Evolutionary conservation across 30 jellyfish, hydroid and myxozoan species (phyloP).

Genomic region (Hydractinia symbiolongicarpus): DNA sequence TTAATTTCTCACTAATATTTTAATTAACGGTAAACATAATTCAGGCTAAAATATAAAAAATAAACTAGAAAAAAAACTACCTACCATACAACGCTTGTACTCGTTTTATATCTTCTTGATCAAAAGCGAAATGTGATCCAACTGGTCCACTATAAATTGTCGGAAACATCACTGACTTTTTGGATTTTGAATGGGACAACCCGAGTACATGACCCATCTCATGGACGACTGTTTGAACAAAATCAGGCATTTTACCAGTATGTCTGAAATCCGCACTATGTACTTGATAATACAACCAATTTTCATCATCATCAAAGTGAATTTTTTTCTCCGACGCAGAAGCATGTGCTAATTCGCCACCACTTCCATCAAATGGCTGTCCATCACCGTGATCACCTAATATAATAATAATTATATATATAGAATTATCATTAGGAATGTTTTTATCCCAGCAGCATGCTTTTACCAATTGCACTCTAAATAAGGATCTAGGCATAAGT

Average conservation of each 20-base stretch:
- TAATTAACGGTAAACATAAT: too few species aligned
- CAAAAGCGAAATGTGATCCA: constrained; percentile 2
- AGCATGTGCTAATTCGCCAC: constrained; percentile 29
- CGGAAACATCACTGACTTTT: constrained; percentile 22
- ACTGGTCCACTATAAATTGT: neutral
- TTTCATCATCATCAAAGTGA: constrained; percentile 33
- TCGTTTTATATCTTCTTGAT: constrained; percentile 12
- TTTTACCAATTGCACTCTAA: too few species aligned
- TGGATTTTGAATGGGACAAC: constrained; percentile 4
- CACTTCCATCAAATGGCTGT: constrained; percentile 24
- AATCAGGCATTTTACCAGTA: constrained; percentile 16
- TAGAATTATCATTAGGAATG: too few species aligned
- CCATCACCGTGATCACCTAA: constrained; percentile 43
- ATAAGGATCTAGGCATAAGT: too few species aligned
- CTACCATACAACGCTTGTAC: constrained; percentile 23
- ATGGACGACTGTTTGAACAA: constrained; percentile 24
- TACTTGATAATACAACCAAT: constrained; percentile 9
- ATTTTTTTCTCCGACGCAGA: neutral
- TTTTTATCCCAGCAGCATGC: too few species aligned
- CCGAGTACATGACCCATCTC: constrained; percentile 41
- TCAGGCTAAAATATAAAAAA: neutral
- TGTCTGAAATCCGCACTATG: neutral
- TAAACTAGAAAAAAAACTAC: neutral
- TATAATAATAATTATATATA: too few species aligned
- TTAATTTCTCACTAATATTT: too few species aligned